Conservation (phyloP, 2,797 vertebrate species). For the Gallinago nigripennis region DNA sequence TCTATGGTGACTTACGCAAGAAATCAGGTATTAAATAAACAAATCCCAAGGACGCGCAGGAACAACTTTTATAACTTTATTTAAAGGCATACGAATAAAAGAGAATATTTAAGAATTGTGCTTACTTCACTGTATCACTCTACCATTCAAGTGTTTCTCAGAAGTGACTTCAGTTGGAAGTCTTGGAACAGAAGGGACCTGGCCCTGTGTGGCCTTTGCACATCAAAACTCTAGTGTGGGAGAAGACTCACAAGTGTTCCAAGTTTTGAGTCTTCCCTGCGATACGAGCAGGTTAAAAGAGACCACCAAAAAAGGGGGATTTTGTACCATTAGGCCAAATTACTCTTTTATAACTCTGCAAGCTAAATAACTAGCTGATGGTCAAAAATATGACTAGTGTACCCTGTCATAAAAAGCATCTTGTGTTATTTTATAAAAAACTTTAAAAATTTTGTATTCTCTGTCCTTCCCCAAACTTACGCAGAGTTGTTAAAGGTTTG, state of each 20-base stretch:
- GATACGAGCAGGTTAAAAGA: background rate
- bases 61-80: background rate
- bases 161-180: background rate
- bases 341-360: background rate
- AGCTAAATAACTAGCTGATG: background rate
- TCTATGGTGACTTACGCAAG: background rate
- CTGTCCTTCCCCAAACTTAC: background rate
- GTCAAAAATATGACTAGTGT: background rate
- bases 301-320: background rate
- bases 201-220: background rate
- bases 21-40: conserved; percentile 17
- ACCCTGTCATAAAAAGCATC: background rate
- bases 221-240: background rate
- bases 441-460: background rate
- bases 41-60: background rate
- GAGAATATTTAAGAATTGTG: background rate
- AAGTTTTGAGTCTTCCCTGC: background rate
- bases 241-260: background rate
- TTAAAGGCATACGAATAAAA: background rate
- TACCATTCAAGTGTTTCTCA: background rate
- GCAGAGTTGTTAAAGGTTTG: background rate
- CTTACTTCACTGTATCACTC: background rate
- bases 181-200: background rate
- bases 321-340: background rate
- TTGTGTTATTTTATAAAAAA: background rate